Percentiles rank a stretch among this genome's conserved stretches.
Evolutionary conservation across 2,113 vertebrate species (phyloP).

Genomic region (Oreocharis arfaki): DNA sequence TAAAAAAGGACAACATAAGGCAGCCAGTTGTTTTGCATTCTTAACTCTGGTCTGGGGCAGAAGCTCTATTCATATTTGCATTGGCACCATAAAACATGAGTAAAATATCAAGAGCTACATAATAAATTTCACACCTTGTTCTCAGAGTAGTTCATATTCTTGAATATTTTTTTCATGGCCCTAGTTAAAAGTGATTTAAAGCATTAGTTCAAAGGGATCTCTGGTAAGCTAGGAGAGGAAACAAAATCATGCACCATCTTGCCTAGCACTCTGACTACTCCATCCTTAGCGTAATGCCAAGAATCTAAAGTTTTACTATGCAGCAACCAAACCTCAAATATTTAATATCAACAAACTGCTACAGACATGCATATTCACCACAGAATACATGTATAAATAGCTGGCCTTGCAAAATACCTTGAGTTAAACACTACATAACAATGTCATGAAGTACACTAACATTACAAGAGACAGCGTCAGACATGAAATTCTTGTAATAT

Average conservation of each 20-base stretch:
- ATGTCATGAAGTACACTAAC: not conserved
- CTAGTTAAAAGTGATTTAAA: not conserved
- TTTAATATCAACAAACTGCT: not conserved
- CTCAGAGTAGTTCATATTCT: not conserved
- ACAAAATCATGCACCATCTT: constrained; percentile 42
- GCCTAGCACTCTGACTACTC: not conserved
- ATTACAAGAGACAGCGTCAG: not conserved
- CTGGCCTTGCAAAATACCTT: not conserved
- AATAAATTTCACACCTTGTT: constrained; percentile 37
- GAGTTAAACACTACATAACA: constrained; percentile 42
- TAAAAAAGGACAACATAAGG: not conserved
- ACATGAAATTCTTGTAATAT: not conserved
- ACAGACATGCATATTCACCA: not conserved
- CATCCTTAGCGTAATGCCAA: not conserved
- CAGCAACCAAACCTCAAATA: not conserved
- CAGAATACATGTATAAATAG: not conserved
- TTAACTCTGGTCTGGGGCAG: not conserved
- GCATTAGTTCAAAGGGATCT: not conserved
- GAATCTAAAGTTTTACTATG: not conserved
- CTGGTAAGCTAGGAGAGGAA: constrained; percentile 8
- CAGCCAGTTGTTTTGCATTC: not conserved
- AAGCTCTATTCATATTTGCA: constrained; percentile 4
- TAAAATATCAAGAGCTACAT: not conserved
- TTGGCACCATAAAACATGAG: not conserved
- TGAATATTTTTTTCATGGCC: not conserved